Evolutionary conservation across 2,797 vertebrate genomes (phyloP).

Genomic region (Periparus ater): DNA sequence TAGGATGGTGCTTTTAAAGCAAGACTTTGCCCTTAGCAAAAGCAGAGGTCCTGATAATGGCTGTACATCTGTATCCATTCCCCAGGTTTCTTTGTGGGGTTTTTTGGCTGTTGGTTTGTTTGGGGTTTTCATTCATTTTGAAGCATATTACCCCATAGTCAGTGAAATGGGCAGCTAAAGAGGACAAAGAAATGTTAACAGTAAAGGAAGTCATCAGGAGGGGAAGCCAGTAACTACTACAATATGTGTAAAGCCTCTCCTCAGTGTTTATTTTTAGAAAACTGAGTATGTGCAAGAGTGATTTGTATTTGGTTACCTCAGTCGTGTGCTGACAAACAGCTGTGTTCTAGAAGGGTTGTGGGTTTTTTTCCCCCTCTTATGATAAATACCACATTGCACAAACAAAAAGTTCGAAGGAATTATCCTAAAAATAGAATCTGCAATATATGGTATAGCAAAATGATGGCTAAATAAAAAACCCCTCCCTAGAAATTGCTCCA

Average conservation of each 20-base stretch:
- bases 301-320: constrained; percentile 7
- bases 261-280: neutral
- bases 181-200: neutral
- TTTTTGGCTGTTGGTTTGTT: neutral
- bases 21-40: neutral
- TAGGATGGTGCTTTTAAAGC: neutral
- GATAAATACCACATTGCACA: neutral
- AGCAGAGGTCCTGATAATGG: neutral
- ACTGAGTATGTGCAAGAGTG: neutral
- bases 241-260: neutral
- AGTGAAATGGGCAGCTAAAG: neutral
- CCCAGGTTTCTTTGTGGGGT: neutral
- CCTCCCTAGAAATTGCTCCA: neutral
- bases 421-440: neutral
- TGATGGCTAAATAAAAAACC: neutral
- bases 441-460: neutral
- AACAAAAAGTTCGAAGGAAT: neutral
- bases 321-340: neutral
- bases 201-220: neutral
- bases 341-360: neutral
- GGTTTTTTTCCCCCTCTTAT: neutral
- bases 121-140: neutral
- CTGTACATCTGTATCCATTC: neutral
- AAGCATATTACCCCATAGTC: neutral
- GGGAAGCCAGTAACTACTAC: neutral